Evolutionary conservation across 2,797 vertebrate genomes (phyloP), one percentile per base, ranked within the genome.

Genomic region (Acestrorhynchus altus): DNA sequence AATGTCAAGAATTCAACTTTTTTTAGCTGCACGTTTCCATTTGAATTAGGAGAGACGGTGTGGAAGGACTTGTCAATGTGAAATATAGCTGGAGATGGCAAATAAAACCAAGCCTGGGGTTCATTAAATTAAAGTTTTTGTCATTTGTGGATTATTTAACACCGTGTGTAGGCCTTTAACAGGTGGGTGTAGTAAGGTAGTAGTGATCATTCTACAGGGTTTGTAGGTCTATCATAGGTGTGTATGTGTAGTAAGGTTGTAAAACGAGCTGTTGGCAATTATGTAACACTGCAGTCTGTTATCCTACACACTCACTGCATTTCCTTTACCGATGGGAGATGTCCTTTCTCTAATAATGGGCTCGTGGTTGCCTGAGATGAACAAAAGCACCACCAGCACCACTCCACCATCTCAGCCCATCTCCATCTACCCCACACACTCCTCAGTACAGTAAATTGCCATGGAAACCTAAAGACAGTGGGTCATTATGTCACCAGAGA

Each of bases 401-500:
- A 77, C 56, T 44, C 46, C 60, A 59, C 67, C 68, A 24, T 70
- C 76, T 61, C 67, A 70, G 54, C n/a, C 72, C 47, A 69, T 72
- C 71, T 72, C 64, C 51, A 56, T 86, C 79, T 83, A 79, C 81
- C 82, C 64, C 76, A 72, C 70, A 74, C 74, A 82, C 79, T 66
- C 77, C 86, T 81, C 83, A 83, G 89, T 87, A 87, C 86, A 85
- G 83, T 76, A 74, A 83, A 75, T 93, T 83, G 67, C 88, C 87
- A 90, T 90, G 87, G 92, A 86, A 87, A 92, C 89, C 65, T 12
- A 69, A 85, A 88, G 87, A 86, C 90, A 88, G 88, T 89, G 44
- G 90, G 91, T 93, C 91, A 92, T 84, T 83, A 5, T 87, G 90
- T 89, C 92, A 88, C 89, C 42, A 40, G 89, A 84, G 91, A 92